Percentiles rank a stretch among this genome's conserved stretches.
phyloP scores from a whole-genome alignment of 2,888 invertebrate genomes.

The Meiosimyza platycephala region DNA sequence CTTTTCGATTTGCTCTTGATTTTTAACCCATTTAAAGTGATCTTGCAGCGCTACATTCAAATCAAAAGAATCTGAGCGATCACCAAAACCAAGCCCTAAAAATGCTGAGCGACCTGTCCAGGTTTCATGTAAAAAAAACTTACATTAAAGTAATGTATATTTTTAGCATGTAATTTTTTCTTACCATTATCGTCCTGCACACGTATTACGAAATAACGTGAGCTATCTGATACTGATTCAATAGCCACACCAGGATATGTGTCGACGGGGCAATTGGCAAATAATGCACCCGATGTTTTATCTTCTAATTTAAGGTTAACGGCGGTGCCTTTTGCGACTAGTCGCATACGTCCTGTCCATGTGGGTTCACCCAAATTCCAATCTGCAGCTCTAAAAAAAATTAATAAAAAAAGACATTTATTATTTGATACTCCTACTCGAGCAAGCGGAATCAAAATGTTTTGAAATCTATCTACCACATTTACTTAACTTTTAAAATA shows the following conservation, averaged over 20 bases:
- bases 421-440: too few relatives aligned
- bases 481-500: too few relatives aligned
- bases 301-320: constrained; percentile 95
- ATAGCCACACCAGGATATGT: constrained; percentile 94
- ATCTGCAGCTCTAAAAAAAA: constrained; percentile 87
- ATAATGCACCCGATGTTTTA: constrained; percentile 90
- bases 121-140: constrained; percentile 1
- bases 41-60: constrained; percentile 98
- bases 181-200: constrained; percentile 94
- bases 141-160: background rate
- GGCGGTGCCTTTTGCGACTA: constrained; percentile 89
- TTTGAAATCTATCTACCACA: too few relatives aligned
- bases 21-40: constrained; percentile 95
- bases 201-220: constrained; percentile 95
- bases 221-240: constrained; percentile 96
- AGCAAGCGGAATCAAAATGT: too few relatives aligned
- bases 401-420: too few relatives aligned
- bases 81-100: constrained; percentile 97
- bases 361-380: constrained; percentile 99
- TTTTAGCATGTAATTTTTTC: background rate
- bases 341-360: constrained; percentile 96
- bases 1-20: constrained; percentile 82
- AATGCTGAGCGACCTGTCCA: constrained; percentile 83
- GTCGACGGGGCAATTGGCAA: constrained; percentile 97
- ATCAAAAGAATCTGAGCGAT: constrained; percentile 98